Conservation (phyloP, 2,888 invertebrate species). For the Tethea ocularis region DNA sequence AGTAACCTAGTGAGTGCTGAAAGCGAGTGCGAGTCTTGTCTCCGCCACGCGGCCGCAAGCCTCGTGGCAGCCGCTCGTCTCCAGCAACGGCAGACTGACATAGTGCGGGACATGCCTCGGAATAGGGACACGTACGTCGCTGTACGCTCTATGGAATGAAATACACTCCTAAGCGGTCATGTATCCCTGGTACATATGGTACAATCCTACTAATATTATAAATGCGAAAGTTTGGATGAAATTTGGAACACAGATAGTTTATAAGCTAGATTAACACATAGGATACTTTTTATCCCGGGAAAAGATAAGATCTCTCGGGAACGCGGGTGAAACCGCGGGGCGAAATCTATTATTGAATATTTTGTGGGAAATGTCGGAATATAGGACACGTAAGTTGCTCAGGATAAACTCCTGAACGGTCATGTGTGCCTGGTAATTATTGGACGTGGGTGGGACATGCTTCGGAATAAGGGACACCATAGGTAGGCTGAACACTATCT, state of each 20-base stretch:
- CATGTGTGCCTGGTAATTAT: constrained; percentile 1
- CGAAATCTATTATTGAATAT: no score
- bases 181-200: constrained; percentile 1
- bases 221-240: no score
- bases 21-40: constrained; percentile 37
- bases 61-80: constrained; percentile 56
- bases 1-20: constrained; percentile 47
- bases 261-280: no score
- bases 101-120: constrained; percentile 50
- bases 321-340: no score
- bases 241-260: no score
- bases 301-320: no score
- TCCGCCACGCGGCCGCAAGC: constrained; percentile 46
- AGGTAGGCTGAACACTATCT: constrained; percentile 55
- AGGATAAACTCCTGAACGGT: not conserved
- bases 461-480: constrained; percentile 57
- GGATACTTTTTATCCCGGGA: no score
- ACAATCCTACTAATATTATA: no score
- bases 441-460: constrained; percentile 60
- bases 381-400: constrained; percentile 52
- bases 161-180: not conserved
- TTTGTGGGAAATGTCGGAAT: constrained; percentile 52
- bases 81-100: constrained; percentile 49
- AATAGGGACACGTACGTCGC: constrained; percentile 56
- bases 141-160: constrained; percentile 45